Conservation (phyloP, 2,888 invertebrate species). For the Drosophila colorata region DNA sequence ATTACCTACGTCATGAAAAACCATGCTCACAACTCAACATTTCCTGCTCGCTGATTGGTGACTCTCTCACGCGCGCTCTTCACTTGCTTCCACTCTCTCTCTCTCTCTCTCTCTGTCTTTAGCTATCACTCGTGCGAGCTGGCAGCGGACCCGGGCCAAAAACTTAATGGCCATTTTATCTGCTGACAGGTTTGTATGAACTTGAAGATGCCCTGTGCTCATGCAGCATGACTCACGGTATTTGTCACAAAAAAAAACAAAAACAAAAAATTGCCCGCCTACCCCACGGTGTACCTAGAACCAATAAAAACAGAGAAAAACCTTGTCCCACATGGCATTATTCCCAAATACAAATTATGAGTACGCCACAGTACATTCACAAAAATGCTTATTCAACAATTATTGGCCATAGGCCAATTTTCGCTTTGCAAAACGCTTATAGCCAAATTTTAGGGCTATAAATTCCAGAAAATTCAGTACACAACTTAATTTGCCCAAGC, state of each 20-base stretch:
- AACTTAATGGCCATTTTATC: conserved; percentile 39
- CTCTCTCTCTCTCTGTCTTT: background rate
- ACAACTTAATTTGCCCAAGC: conserved; percentile 33
- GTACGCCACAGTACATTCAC: conserved; percentile 27
- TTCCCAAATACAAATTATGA: conserved; percentile 47
- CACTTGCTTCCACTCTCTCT: background rate
- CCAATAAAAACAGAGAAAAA: conserved; percentile 8
- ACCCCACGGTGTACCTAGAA: no score
- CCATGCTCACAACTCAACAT: conserved; percentile 10
- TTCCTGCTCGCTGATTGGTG: conserved; percentile 21
- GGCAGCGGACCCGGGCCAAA: conserved; percentile 32
- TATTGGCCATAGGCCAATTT: conserved; percentile 49
- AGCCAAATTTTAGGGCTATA: conserved; percentile 26
- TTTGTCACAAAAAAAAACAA: conserved; percentile 4
- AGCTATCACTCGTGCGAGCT: no score
- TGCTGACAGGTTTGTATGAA: conserved; percentile 52
- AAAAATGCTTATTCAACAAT: conserved; percentile 50
- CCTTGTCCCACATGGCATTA: conserved; percentile 60
- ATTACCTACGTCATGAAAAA: conserved; percentile 48
- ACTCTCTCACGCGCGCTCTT: background rate
- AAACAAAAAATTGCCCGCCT: background rate
- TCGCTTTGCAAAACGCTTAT: conserved; percentile 21
- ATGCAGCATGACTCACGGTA: conserved; percentile 37
- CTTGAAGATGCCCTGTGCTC: conserved; percentile 52
- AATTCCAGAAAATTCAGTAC: conserved; percentile 42